phyloP scores from a whole-genome alignment of 1,140 invertebrate species.

The Anastrepha obliqua region DNA sequence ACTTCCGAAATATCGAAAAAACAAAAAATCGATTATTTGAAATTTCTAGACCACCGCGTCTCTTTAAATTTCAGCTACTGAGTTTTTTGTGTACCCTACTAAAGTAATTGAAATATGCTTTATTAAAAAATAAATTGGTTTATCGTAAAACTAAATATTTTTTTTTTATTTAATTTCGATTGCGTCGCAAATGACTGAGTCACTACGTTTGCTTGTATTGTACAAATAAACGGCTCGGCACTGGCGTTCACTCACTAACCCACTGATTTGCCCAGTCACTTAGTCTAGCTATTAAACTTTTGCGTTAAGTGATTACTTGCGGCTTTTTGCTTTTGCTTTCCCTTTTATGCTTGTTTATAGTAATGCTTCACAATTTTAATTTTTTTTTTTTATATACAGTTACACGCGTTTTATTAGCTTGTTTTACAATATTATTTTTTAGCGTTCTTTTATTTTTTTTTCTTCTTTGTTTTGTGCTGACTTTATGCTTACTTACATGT shows the following conservation, averaged over 20 bases:
- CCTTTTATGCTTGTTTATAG: neutral
- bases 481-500: neutral
- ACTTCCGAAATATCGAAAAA: no score
- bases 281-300: neutral
- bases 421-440: neutral
- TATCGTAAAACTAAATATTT: neutral
- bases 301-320: neutral
- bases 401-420: neutral
- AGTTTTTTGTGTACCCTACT: no score
- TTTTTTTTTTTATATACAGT: neutral
- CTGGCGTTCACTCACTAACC: neutral
- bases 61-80: no score
- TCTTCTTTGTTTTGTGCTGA: neutral
- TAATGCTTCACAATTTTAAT: conserved; percentile 2
- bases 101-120: no score
- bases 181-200: neutral
- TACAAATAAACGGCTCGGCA: neutral
- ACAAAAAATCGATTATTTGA: no score
- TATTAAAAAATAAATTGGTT: neutral
- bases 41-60: no score
- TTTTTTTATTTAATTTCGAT: neutral
- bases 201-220: neutral
- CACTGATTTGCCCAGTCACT: neutral
- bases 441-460: neutral
- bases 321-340: neutral